Conservation (phyloP, 2,797 vertebrate genomes). For the Toxotes lorentzi region DNA sequence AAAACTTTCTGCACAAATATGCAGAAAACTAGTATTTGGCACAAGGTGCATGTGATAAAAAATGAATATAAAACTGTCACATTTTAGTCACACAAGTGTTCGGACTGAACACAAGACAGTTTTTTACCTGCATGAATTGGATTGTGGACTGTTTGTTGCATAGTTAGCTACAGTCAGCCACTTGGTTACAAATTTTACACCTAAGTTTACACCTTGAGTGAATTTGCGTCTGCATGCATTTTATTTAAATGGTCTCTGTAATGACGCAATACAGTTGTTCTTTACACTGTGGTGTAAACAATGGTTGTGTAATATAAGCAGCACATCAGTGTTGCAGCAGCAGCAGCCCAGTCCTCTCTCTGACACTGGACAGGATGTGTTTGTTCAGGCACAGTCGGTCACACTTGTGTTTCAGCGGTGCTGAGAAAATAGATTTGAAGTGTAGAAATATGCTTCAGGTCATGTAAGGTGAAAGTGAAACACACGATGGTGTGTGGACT, state of each 20-base stretch:
- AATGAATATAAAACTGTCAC: too few species aligned
- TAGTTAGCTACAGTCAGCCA: background rate
- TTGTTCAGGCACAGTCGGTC: too few species aligned
- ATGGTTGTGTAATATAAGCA: background rate
- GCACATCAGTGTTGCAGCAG: background rate
- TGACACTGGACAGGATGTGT: background rate
- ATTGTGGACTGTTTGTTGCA: too few species aligned
- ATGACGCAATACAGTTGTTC: background rate
- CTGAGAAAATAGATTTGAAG: background rate
- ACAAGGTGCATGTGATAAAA: too few species aligned
- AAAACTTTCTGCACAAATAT: background rate
- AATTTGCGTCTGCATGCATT: background rate
- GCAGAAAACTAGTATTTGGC: background rate
- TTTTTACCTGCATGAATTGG: too few species aligned
- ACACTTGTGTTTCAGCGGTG: background rate
- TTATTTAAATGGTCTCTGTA: too few species aligned
- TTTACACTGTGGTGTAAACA: background rate
- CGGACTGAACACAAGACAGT: too few species aligned
- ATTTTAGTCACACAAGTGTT: too few species aligned
- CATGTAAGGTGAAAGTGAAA: background rate
- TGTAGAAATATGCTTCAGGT: background rate
- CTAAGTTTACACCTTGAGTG: background rate
- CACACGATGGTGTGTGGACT: background rate
- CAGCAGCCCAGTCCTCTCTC: background rate
- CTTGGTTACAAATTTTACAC: background rate